Evolutionary conservation across 2,113 vertebrate genomes (phyloP).

Genomic region (Geothlypis trichas): DNA sequence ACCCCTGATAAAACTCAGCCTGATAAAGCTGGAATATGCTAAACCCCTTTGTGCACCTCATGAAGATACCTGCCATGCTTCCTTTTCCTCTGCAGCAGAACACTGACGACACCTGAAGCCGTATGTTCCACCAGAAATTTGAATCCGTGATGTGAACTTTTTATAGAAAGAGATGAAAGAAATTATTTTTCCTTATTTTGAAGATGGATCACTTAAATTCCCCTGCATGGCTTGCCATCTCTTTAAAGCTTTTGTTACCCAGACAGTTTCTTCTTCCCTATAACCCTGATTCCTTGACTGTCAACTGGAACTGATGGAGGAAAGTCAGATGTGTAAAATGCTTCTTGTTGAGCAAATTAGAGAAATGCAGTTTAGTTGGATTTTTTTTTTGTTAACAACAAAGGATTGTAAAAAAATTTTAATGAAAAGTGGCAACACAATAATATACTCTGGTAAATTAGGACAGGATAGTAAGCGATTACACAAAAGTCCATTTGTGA

Average conservation of each 20-base stretch:
- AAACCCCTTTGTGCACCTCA: not conserved
- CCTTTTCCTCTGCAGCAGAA: not conserved
- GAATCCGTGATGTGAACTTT: not conserved
- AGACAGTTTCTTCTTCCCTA: not conserved
- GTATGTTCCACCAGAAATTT: not conserved
- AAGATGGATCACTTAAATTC: not conserved
- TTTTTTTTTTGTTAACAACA: not conserved
- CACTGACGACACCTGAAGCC: not conserved
- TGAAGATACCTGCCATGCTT: not conserved
- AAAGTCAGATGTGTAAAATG: conserved; percentile 23
- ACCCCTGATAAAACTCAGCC: not conserved
- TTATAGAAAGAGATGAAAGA: not conserved
- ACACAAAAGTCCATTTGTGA: conserved; percentile 71
- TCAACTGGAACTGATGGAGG: not conserved
- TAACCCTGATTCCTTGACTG: not conserved
- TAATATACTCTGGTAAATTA: conserved; percentile 63
- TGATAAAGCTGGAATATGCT: not conserved
- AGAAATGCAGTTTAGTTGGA: not conserved
- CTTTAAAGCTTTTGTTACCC: conserved; percentile 30
- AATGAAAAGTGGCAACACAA: conserved; percentile 65
- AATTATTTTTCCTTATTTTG: not conserved
- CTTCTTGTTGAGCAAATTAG: conserved; percentile 13
- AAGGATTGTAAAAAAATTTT: conserved; percentile 29
- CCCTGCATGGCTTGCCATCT: not conserved
- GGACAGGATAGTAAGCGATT: conserved; percentile 59